phyloP scores from a whole-genome alignment of 2,888 invertebrate genomes.

The Erebia epiphron region DNA sequence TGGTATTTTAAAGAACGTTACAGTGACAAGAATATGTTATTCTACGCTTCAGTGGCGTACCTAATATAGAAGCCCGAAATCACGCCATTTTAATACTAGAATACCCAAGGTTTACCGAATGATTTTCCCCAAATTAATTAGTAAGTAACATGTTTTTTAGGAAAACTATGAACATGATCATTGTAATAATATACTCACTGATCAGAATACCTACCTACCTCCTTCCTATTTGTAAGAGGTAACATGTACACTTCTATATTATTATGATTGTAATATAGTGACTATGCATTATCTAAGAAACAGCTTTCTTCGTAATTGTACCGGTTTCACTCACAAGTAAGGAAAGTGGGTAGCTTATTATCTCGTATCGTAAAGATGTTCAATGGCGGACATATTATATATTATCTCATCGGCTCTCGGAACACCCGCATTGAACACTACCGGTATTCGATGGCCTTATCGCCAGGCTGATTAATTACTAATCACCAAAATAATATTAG shows the following conservation, averaged over 20 bases:
- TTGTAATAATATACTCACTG: too few species aligned
- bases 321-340: slow-evolving; percentile 30
- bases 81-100: too few species aligned
- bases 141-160: background rate
- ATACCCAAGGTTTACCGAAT: too few species aligned
- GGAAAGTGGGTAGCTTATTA: slow-evolving; percentile 52
- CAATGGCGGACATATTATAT: slow-evolving; percentile 47
- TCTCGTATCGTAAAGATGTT: slow-evolving; percentile 52
- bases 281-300: slow-evolving; percentile 19
- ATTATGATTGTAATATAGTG: background rate
- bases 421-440: slow-evolving; percentile 55
- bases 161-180: too few species aligned
- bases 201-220: too few species aligned
- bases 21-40: too few species aligned
- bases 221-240: too few species aligned
- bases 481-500: too few species aligned
- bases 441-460: slow-evolving; percentile 31
- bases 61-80: too few species aligned
- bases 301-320: slow-evolving; percentile 31
- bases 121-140: too few species aligned
- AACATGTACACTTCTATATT: slow-evolving; percentile 2
- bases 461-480: background rate
- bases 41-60: too few species aligned
- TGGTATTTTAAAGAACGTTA: too few species aligned
- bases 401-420: slow-evolving; percentile 48